Base-by-base conservation (phyloP, 2,888 invertebrate species). In the Acutogordius australiensis region DNA sequence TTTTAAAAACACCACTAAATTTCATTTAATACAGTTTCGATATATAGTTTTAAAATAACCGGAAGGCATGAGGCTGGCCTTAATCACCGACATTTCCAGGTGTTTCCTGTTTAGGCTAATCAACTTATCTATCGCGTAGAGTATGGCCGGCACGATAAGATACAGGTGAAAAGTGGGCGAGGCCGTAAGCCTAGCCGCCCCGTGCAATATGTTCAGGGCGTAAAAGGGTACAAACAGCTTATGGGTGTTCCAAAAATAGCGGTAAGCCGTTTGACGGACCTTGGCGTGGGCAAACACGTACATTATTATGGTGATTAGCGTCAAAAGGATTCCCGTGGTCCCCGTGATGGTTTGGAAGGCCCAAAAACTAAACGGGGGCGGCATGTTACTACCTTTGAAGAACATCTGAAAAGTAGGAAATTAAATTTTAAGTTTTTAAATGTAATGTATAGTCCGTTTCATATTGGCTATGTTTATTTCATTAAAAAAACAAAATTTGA, bases 161-260 rank as follows among this genome's bases (percentile, higher is more conserved):
- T 57, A 57, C 4, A 29, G 23, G 58, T 57, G 58, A 30, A 57
- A 57, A 57, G 58, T 29, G 18, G 58, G 58, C 13, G 8, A 8
- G 27, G 58, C 4, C 0, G 90, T 86, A 26, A 91, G 74, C 61
- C 88, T 76, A 0, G 88, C 87, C 59, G 90, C 72, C 0, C 90
- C 90, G 67, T 91, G 90, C 37, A 90, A 78, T 60, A 90, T 74
- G 64, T 82, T 82, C 30, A 91, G 72, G 1, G 81, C 78, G 67
- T 90, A 91, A 23, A 91, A 74, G 0, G 81, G 74, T 8, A 87
- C 78, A 69, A 90, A 86, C 2, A 90, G 76, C 8, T 84, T 81
- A 70, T 91, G 90, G 59, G 88, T 84, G 62, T 81, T 80, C 83
- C 90, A 90, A 73, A 90, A 90, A 75, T 84, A 88, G 62, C 84